These are phyloP conservation scores for Sceliomorpha sp. DNA, from an alignment of 2,888 invertebrate genomes.

Conservation along the genomic window DNA sequence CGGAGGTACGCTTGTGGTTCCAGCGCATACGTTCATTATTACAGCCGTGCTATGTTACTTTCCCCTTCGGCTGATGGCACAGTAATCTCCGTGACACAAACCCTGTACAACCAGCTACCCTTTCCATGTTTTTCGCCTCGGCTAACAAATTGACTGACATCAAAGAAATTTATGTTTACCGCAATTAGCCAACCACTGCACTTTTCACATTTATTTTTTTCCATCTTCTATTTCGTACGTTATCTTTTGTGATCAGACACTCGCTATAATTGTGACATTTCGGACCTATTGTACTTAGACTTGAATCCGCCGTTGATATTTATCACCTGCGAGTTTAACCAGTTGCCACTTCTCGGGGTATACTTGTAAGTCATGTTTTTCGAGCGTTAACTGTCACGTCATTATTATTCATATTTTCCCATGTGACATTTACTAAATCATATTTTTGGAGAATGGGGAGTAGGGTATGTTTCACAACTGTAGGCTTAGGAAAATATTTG, in stretches of 20 bases:
- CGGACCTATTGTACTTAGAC: slow-evolving; percentile 35
- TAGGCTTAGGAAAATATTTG: too few species aligned
- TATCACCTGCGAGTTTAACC: slow-evolving; percentile 44
- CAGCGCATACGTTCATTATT: slow-evolving; percentile 18
- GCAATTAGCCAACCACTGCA: slow-evolving; percentile 66
- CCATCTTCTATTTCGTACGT: slow-evolving; percentile 29
- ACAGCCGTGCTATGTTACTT: slow-evolving; percentile 20
- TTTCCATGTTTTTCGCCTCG: slow-evolving; percentile 58
- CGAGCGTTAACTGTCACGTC: too few species aligned
- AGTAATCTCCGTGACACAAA: slow-evolving; percentile 31
- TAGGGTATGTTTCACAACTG: too few species aligned
- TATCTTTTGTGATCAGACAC: slow-evolving; percentile 33
- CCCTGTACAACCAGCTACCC: slow-evolving; percentile 52
- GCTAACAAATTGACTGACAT: slow-evolving; percentile 66
- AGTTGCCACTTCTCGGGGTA: too few species aligned
- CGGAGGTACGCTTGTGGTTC: slow-evolving; percentile 16
- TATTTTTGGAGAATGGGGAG: too few species aligned
- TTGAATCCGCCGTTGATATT: slow-evolving; percentile 45
- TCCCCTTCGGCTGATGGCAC: slow-evolving; percentile 17
- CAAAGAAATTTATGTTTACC: slow-evolving; percentile 73
- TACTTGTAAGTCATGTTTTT: too few species aligned
- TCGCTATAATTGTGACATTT: slow-evolving; percentile 36
- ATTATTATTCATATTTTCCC: too few species aligned
- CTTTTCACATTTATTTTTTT: slow-evolving; percentile 45
- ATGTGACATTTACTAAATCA: too few species aligned